phyloP scores from a whole-genome alignment of 1,140 invertebrate genomes.

The Galleria mellonella region DNA sequence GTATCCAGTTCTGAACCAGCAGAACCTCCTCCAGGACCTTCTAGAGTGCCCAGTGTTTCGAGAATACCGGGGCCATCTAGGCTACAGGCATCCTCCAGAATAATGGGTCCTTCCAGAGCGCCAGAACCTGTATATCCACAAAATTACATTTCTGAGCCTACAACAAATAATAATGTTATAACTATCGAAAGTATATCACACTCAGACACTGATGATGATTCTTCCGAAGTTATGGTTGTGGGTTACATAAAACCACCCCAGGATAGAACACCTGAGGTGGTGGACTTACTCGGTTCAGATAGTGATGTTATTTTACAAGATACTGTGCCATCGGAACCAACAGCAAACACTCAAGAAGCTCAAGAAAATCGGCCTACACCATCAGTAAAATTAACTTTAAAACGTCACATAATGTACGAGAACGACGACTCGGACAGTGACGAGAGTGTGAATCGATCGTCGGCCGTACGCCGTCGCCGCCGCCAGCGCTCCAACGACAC shows the following conservation, averaged over 20 bases:
- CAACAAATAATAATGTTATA: conserved; percentile 35
- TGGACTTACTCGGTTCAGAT: conserved; percentile 74
- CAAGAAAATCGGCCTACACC: conserved; percentile 14
- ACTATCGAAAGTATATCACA: conserved; percentile 67
- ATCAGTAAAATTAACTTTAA: conserved; percentile 44
- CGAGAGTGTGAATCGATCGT: conserved; percentile 23
- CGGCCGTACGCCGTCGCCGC: conserved; percentile 4
- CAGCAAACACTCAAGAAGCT: conserved; percentile 1
- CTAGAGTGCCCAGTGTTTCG: conserved; percentile 33
- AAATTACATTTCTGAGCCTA: conserved; percentile 33
- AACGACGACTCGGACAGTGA: conserved; percentile 28
- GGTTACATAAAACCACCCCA: conserved; percentile 75
- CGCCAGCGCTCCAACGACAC: conserved; percentile 8
- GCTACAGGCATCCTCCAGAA: conserved; percentile 30
- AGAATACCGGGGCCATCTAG: conserved; percentile 24
- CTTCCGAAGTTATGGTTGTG: conserved; percentile 64
- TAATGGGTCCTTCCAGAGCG: conserved; percentile 32
- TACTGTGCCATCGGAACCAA: conserved; percentile 13
- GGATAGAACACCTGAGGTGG: conserved; percentile 75
- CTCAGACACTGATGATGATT: conserved; percentile 64
- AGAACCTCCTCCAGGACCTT: conserved; percentile 40
- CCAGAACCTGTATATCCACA: conserved; percentile 40
- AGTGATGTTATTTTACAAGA: conserved; percentile 76
- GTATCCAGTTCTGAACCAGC: conserved; percentile 42
- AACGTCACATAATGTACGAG: conserved; percentile 18